Evolutionary conservation across 2,113 vertebrate genomes (phyloP).

Genomic region (Sus scrofa): T2T-Sscrofa CM000812.6:261317001-261317500

Average conservation of each 20-base stretch:
- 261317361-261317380: background rate
- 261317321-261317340: conserved; percentile 32
- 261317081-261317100: no score
- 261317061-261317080: background rate
- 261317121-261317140: no score
- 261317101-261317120: background rate
- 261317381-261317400: no score
- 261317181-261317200: background rate
- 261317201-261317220: background rate
- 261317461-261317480: no score
- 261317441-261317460: no score
- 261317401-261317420: no score
- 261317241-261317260: background rate
- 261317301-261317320: background rate
- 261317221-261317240: background rate
- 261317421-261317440: no score
- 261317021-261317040: background rate
- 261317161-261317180: background rate
- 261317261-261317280: background rate
- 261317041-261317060: background rate
- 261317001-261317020: background rate
- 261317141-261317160: background rate
- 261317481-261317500: no score
- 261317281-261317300: background rate
- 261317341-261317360: background rate